Evolutionary conservation across 2,888 invertebrate genomes (phyloP).

Genomic region (Sinhomidia bicolor): DNA sequence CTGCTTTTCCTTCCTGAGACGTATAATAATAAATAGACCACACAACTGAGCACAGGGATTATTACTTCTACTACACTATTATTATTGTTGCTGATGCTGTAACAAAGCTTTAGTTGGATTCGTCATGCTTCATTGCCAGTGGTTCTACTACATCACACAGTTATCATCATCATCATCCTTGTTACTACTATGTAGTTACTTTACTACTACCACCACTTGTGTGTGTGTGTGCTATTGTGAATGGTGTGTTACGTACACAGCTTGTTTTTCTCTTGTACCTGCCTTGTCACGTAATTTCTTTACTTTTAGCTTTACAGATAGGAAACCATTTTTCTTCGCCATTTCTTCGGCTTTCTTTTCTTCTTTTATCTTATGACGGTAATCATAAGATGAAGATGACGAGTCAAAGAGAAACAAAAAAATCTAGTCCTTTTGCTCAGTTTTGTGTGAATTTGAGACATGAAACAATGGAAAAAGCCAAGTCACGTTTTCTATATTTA

Average conservation of each 20-base stretch:
- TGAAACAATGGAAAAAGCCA: conserved; percentile 22
- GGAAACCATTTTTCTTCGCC: conserved; percentile 63
- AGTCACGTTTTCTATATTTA: conserved; percentile 65
- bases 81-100: conserved; percentile 57
- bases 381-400: conserved; percentile 44
- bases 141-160: conserved; percentile 45
- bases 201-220: conserved; percentile 14
- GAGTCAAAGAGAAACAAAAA: conserved; percentile 36
- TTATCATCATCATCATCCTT: no score
- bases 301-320: conserved; percentile 48
- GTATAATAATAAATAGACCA: conserved; percentile 28
- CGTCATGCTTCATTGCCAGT: conserved; percentile 49
- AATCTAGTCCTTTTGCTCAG: not conserved
- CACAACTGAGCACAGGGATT: conserved; percentile 52
- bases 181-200: no score
- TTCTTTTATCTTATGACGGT: conserved; percentile 33
- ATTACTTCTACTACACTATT: no score
- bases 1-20: not conserved
- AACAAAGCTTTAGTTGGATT: conserved; percentile 44
- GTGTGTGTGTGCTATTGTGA: conserved; percentile 23
- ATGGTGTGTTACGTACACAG: conserved; percentile 18
- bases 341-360: conserved; percentile 34
- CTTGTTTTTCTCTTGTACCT: conserved; percentile 58
- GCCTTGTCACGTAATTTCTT: conserved; percentile 69
- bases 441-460: not conserved